A percentile compares a stretch with the other conserved stretches of the same genome.
Conservation (phyloP, 2,888 invertebrate genomes). For the Drosophila paucipuncta region DNA sequence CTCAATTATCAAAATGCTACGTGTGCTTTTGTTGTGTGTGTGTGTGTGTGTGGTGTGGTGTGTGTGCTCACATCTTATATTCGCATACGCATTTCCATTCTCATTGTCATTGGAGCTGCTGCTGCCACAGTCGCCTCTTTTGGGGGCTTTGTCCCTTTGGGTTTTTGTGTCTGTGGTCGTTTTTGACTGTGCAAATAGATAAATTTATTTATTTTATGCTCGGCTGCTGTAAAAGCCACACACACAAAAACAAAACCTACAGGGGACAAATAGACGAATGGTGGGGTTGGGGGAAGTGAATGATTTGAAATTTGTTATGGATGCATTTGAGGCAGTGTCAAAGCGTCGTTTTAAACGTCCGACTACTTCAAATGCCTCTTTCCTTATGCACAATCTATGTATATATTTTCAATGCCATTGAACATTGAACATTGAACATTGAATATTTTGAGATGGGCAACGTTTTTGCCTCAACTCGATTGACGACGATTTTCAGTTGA, state of each 20-base stretch:
- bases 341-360: conserved; percentile 25
- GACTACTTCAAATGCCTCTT: conserved; percentile 63
- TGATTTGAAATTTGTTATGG: not conserved
- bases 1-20: conserved; percentile 78
- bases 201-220: conserved; percentile 80
- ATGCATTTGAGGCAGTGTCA: conserved; percentile 24
- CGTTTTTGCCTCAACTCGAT: not conserved
- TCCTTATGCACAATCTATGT: conserved; percentile 58
- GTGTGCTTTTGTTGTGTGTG: conserved; percentile 57
- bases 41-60: conserved; percentile 19
- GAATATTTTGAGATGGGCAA: not conserved
- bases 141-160: conserved; percentile 62
- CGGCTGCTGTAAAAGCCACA: conserved; percentile 53
- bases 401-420: conserved; percentile 55
- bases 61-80: conserved; percentile 34
- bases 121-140: conserved; percentile 24
- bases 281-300: not conserved
- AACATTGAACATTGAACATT: conserved; percentile 8
- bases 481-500: not conserved
- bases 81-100: conserved; percentile 42
- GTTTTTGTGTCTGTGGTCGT: conserved; percentile 59
- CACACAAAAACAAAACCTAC: conserved; percentile 6
- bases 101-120: conserved; percentile 29
- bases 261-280: not conserved
- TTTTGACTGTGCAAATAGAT: conserved; percentile 79